Conservation (phyloP, 2,113 vertebrate genomes). For the Engystomops pustulosus region DNA sequence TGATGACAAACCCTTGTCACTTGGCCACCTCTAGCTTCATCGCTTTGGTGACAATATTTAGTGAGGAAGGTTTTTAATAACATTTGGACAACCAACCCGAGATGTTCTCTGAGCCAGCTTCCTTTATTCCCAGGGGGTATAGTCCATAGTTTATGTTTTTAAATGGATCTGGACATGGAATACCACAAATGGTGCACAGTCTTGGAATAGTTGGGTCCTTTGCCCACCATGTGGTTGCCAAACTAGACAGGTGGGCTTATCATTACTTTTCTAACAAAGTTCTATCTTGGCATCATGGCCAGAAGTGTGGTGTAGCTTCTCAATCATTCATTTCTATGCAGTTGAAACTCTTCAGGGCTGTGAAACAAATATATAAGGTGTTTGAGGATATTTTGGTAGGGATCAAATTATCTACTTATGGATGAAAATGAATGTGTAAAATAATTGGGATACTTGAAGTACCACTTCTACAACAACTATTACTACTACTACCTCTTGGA, state of each 20-base stretch:
- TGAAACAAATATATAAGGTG: background rate
- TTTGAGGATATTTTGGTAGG: background rate
- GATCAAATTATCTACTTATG: background rate
- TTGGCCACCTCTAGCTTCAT: slow-evolving; percentile 60
- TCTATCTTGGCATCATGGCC: background rate
- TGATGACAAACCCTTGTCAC: slow-evolving; percentile 65
- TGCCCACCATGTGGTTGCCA: fast-evolving
- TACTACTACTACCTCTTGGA: too few species aligned
- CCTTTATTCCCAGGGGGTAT: background rate
- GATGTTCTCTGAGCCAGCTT: slow-evolving; percentile 47
- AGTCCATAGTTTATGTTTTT: slow-evolving; percentile 56
- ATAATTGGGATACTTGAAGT: too few species aligned
- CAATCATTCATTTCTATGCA: background rate
- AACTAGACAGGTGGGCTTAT: background rate
- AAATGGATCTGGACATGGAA: slow-evolving; percentile 60
- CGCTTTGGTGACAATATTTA: slow-evolving; percentile 63
- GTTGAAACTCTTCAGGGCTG: background rate
- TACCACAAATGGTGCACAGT: slow-evolving; percentile 47
- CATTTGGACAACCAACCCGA: slow-evolving; percentile 44
- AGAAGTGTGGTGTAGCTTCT: background rate
- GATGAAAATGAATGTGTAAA: too few species aligned
- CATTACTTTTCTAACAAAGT: background rate
- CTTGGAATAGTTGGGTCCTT: slow-evolving; percentile 9
- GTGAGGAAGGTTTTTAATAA: slow-evolving; percentile 59
- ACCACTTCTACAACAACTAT: too few species aligned